These are phyloP conservation scores for Myzus persicae DNA, from an alignment of 1,140 invertebrate species.

Conservation along the genomic window DNA sequence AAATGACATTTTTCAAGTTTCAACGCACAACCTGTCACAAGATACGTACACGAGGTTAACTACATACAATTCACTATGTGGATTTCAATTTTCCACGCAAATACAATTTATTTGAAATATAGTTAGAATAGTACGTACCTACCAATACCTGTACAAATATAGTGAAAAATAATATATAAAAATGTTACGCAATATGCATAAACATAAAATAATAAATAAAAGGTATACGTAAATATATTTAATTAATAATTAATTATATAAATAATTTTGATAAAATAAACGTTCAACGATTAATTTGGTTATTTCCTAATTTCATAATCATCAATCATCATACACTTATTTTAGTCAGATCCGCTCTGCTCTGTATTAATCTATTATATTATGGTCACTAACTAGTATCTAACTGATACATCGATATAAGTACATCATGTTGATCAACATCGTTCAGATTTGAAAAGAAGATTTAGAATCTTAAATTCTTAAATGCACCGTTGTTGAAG, in stretches of 20 bases:
- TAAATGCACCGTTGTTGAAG: too few relatives aligned
- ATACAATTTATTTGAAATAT: neutral
- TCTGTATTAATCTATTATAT: too few relatives aligned
- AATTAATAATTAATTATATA: too few relatives aligned
- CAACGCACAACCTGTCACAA: neutral
- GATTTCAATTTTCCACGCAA: neutral
- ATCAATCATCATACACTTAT: neutral
- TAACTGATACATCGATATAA: too few relatives aligned
- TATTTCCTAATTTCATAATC: neutral
- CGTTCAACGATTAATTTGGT: neutral
- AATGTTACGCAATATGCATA: too few relatives aligned
- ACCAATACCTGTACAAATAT: too few relatives aligned
- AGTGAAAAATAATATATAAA: neutral
- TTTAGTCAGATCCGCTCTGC: neutral
- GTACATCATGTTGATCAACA: too few relatives aligned
- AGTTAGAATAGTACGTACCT: neutral
- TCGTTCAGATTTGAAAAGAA: too few relatives aligned
- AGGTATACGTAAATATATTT: too few relatives aligned
- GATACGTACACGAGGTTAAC: neutral
- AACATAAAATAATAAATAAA: too few relatives aligned
- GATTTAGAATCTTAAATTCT: too few relatives aligned
- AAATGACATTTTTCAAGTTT: neutral
- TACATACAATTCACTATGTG: neutral
- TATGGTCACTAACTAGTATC: too few relatives aligned
- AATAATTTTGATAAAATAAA: neutral